phyloP scores from a whole-genome alignment of 2,888 invertebrate species.

The Branchinecta sandiegonensis region DNA sequence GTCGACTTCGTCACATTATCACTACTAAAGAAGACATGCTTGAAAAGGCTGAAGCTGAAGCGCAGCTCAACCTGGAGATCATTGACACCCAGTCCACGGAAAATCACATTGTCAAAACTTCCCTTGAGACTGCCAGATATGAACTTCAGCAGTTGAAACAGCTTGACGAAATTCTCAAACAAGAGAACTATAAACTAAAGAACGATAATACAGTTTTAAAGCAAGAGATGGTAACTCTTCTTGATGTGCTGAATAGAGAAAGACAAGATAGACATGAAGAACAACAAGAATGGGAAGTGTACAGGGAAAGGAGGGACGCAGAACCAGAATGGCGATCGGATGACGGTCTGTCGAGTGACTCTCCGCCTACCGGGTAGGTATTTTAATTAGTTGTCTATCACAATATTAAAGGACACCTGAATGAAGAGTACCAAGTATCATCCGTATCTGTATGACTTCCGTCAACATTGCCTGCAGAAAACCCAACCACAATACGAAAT shows the following conservation, averaged over 20 bases:
- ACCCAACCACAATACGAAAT: too few relatives aligned
- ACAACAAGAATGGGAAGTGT: background rate
- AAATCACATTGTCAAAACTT: background rate
- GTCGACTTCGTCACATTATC: constrained; percentile 2
- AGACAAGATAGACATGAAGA: constrained; percentile 1
- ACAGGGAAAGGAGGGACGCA: background rate
- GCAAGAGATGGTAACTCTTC: constrained; percentile 1
- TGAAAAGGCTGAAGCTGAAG: background rate
- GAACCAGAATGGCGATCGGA: background rate
- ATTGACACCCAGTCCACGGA: background rate
- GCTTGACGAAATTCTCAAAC: background rate
- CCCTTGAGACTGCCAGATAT: background rate
- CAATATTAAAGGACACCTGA: too few relatives aligned
- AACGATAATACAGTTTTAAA: background rate
- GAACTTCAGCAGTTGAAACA: background rate
- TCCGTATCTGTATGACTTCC: too few relatives aligned
- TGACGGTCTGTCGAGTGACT: constrained; percentile 8
- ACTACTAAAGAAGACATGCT: background rate
- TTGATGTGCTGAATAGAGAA: background rate
- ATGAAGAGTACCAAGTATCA: too few relatives aligned
- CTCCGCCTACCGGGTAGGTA: constrained; percentile 2
- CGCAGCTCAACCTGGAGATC: background rate
- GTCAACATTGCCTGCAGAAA: too few relatives aligned
- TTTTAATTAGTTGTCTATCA: background rate
- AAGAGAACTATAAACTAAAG: background rate